Conservation (phyloP, 2,113 vertebrate species). For the Nesoenas mayeri region DNA sequence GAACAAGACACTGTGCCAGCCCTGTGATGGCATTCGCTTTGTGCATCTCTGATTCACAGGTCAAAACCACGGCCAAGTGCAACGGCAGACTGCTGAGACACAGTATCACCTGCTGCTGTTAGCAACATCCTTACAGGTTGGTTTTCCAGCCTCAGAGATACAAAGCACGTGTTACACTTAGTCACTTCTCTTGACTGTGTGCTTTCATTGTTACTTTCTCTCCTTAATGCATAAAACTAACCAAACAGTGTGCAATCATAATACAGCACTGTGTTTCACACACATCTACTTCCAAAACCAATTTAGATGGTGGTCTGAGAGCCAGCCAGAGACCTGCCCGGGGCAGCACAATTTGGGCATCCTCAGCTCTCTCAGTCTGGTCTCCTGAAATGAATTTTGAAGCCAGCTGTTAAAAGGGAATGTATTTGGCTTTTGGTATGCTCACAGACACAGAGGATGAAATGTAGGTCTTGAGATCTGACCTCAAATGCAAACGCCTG, state of each 20-base stretch:
- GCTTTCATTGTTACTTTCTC: background rate
- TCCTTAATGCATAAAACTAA: background rate
- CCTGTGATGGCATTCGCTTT: rapidly evolving
- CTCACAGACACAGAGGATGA: background rate
- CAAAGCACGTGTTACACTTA: background rate
- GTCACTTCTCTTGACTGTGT: background rate
- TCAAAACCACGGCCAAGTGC: rapidly evolving
- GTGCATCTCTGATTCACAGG: background rate
- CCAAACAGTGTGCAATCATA: background rate
- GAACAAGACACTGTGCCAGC: background rate
- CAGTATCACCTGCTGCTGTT: background rate
- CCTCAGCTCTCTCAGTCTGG: background rate
- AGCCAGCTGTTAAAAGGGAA: background rate
- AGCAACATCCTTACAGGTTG: background rate
- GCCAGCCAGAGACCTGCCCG: background rate
- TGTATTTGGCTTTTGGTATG: background rate
- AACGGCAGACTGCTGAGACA: background rate
- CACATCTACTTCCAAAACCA: background rate
- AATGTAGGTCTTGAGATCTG: background rate
- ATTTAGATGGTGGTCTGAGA: background rate
- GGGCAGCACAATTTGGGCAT: background rate
- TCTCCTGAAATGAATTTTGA: background rate
- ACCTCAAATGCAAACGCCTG: background rate
- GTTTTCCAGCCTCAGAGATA: background rate
- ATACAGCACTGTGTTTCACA: background rate